Evolutionary conservation across 30 jellyfish, hydroid and myxozoan species (phyloP), one percentile per base, ranked within the genome.

Genomic region (Turritopsis rubra): DNA sequence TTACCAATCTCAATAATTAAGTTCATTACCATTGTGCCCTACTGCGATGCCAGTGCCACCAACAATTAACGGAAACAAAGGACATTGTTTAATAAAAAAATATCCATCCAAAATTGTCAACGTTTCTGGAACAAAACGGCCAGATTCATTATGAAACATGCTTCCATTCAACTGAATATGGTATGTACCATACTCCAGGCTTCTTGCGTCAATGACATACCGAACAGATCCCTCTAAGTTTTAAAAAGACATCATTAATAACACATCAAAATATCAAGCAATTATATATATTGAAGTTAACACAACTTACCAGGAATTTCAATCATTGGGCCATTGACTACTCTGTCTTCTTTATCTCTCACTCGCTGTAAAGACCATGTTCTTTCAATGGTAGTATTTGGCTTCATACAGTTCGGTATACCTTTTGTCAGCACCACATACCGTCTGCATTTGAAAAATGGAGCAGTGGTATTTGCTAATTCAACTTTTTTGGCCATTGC

Each of bases 11-110:
- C n/a, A n/a, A n/a, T n/a, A n/a, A n/a, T n/a, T n/a, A n/a, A 26
- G 8, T 21, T 66, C 8, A 1, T 20, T 75, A 31, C 72, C 72
- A 24, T 81, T 77, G 54, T 75, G 73, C 21, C 97, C 97, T 20
- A 75, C 95, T 8, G 97, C 97, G 8, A 91, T 90, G 1, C 97
- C 97, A 18, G 90, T 72, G n/a, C 97, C 97, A 13, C 97, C 97
- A 7, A 30, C 89, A 29, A 91, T 86, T 8, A 24, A 52, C 18
- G 93, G 88, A 7, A 84, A 84, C 16, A 91, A 75, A 21, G 30
- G 79, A 8, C 96, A 83, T 13, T 92, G 94, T 19, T 27, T 66
- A n/a, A 87, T 80, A 17, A 30, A 53, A 28, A 91, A 8, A 79
- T 91, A 91, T 8, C 96, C 96, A 18, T 29, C 29, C 52, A 91